Conservation (phyloP, 2,797 vertebrate species). For the Corythornis leucogaster region DNA sequence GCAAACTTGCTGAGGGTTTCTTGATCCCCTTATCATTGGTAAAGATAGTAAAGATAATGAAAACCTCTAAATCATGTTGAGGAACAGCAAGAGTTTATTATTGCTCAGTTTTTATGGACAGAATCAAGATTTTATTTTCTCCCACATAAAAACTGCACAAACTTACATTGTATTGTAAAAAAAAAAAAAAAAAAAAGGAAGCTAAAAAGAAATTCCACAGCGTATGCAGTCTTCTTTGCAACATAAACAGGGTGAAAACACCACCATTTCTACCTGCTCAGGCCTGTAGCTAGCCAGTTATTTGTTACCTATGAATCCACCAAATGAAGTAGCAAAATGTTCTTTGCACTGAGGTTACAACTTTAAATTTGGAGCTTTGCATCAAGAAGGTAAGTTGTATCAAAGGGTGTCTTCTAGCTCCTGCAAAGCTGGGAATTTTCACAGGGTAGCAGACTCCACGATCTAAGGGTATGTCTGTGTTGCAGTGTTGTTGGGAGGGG, state of each 20-base stretch:
- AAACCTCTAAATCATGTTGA: neutral
- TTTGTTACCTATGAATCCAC: neutral
- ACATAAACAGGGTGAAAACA: neutral
- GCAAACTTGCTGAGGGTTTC: neutral
- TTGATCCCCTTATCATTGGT: neutral
- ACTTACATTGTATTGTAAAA: neutral
- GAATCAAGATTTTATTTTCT: neutral
- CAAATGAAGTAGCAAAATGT: neutral
- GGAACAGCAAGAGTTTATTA: neutral
- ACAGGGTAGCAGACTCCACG: neutral
- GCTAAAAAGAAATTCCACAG: neutral
- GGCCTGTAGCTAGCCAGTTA: neutral
- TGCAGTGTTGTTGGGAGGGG: neutral
- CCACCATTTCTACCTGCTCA: neutral
- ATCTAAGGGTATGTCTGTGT: neutral
- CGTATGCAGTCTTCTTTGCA: neutral
- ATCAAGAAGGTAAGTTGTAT: neutral
- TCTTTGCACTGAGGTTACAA: neutral
- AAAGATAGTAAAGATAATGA: neutral
- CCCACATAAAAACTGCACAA: neutral
- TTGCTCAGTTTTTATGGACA: neutral
- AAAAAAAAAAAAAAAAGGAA: neutral
- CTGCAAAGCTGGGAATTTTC: neutral
- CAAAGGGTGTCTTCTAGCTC: neutral
- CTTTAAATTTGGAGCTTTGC: neutral